Base-by-base conservation (phyloP, 2,113 vertebrate genomes). In the Anthoscopus minutus region DNA sequence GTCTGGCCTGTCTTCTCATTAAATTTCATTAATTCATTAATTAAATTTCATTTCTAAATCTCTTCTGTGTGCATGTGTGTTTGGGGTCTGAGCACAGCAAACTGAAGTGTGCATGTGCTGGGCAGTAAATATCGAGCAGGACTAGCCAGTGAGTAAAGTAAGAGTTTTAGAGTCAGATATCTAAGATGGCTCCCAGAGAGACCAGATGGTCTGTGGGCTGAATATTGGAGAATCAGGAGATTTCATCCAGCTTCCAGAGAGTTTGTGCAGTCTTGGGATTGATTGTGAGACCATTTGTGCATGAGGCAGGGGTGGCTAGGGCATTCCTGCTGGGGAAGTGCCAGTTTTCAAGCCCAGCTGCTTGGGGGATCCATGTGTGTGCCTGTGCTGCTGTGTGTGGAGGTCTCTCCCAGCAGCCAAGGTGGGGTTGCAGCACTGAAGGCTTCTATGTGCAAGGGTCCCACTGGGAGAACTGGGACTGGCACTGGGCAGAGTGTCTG, bases 281-380 rank as follows among this genome's bases (percentile, higher is more conserved):
- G 44, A 40, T 4, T 38, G 24, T 65, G 40, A 81, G 54, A 37
- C 4, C 2, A 3, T 58, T 50, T 45, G 37, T 30, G 11, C 5
- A 5, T 24, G 38, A 71, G 38, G 28, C n/a, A 21, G 6, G 14
- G 6, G 5, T 48, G 35, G 3, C 25, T 4, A 25, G 10, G 30
- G 16, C 47, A 37, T 24, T 33, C 10, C 44, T 70, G 8, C 24
- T 50, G 33, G 22, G 15, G 15, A 42, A 57, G 27, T 2, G 1
- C 30, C 40, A 11, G 13, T 4, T 27, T 37, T 28, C n/a, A n/a
- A 83, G n/a, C 10, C 31, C 57, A 31, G 37, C 4, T 33, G 27
- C n/a, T 51, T 6, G 1, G 21, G 11, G 6, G 3, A 54, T 45
- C 19, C 1, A 0, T 2, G 3, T 40, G 7, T 69, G 42, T 62